Base-by-base conservation (phyloP, 2,888 invertebrate genomes). In the Lithophane ornitopus region DNA sequence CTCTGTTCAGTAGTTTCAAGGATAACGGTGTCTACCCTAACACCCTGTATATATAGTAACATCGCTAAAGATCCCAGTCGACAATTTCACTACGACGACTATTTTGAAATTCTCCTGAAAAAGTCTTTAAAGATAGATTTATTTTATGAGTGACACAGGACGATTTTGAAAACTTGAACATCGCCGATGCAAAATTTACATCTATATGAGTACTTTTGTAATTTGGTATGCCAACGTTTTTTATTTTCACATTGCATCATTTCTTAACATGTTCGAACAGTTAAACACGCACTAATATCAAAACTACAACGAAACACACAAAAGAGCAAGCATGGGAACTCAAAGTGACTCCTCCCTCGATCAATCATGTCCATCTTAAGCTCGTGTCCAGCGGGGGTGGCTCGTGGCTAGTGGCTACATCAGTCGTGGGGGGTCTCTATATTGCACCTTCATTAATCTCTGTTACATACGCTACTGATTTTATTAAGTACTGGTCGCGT, bases 331-430 rank as follows among this genome's bases (percentile, higher is more conserved):
- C 49, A 70, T 12, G 62, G 34, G n/a, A 71, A 56, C 71, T 62
- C 62, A 65, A 63, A 70, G 61, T 67, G 52, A 79, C 68, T 66
- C 62, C 52, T 49, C 54, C 16, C 58, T 76, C 78, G 76, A 86
- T 85, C 81, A 81, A 86, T 87, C 84, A 87, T 76, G 75, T 70
- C 74, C 86, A 65, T 81, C 77, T 78, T 79, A 83, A 76, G 74
- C 62, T 65, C 59, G 16, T 68, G 70, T 58, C 73, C 67, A 70
- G 56, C 11, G 69, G 44, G 63, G 67, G 44, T 49, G 68, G 72
- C 28, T 70, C 7, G 58, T 69, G 49, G 44, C 22, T 69, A 16
- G 63, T 70, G 69, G 74, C 52, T 26, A 69, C 76, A 52, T 9
- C 41, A 54, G 44, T 22, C 54, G 73, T 34, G 34, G 69, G 59